These are phyloP conservation scores for Ophion slaviceki DNA, from an alignment of 2,888 invertebrate species.

Conservation along the genomic window DNA sequence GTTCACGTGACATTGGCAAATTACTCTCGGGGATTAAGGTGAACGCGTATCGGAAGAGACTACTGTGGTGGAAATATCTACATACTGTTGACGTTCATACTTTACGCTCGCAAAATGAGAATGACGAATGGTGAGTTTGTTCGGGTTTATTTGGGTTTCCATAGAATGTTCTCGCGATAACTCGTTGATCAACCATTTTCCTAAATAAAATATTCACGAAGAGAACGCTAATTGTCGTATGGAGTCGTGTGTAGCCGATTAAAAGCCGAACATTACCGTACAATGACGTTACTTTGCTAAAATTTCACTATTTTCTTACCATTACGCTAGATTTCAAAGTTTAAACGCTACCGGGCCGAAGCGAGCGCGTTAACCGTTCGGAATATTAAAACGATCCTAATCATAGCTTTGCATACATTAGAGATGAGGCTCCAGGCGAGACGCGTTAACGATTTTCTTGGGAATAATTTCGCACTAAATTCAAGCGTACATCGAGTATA, in stretches of 20 bases:
- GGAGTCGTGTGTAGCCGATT: background rate
- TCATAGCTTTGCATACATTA: background rate
- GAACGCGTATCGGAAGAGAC: background rate
- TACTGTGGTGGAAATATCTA: background rate
- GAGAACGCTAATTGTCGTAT: background rate
- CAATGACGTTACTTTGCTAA: background rate
- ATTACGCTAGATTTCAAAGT: background rate
- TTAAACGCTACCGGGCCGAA: background rate
- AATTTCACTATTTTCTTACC: background rate
- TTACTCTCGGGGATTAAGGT: constrained; percentile 1
- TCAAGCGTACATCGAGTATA: background rate
- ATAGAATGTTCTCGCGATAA: background rate
- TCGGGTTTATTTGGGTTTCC: background rate
- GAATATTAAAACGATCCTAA: background rate
- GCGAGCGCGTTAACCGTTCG: background rate
- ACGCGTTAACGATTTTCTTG: background rate
- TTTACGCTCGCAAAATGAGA: background rate
- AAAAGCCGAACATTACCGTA: background rate
- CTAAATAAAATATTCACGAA: background rate
- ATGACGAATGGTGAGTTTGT: background rate
- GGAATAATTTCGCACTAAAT: background rate
- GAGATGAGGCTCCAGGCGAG: background rate
- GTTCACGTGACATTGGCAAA: constrained; percentile 6
- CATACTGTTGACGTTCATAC: background rate
- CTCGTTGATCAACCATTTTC: background rate